Evolutionary conservation across 1,140 invertebrate species (phyloP), one percentile per base, ranked within the genome.

Genomic region (Spodoptera litura): DNA sequence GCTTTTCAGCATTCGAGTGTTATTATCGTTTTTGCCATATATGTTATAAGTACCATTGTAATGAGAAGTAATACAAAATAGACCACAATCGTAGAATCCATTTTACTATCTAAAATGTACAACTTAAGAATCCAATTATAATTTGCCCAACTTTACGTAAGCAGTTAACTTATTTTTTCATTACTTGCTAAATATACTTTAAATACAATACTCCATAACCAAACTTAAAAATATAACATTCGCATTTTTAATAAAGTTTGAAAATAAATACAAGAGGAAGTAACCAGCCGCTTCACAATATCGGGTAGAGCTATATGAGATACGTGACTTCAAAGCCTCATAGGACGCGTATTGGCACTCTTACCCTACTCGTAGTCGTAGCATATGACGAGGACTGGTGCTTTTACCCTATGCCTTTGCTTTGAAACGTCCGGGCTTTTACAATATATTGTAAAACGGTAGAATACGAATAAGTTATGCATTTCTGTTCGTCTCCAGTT

Each of bases 241-340:
- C n/a, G 25, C 38, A 52, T 51, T 68, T 52, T 27, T 68, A 68
- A 44, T 27, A 70, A 27, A 59, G 51, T 53, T 31, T 49, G 58
- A 66, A 73, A 79, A 62, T 73, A 73, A 79, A 79, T 79, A 68
- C n/a, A 44, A n/a, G 20, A 61, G 20, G 62, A 68, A 74, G 55
- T 66, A 66, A 31, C 59, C 68, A 27, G 9, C n/a, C 52, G 56
- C 53, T 70, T 31, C 72, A 53, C 74, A 68, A 77, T 77, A 56
- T 77, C 52, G 74, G 51, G 31, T 55, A 55, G 56, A 53, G 31
- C 44, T 52, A 75, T 79, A 74, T 79, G 78, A 79, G 55, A 75
- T 79, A 79, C 78, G 78, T 74, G 62, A 78, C 70, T 72, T 78
- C 71, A 81, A 68, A 77, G 74, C 38, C n/a, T 61, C 27, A 25